phyloP scores from a whole-genome alignment of 2,888 invertebrate species.

The Spisula solida region DNA sequence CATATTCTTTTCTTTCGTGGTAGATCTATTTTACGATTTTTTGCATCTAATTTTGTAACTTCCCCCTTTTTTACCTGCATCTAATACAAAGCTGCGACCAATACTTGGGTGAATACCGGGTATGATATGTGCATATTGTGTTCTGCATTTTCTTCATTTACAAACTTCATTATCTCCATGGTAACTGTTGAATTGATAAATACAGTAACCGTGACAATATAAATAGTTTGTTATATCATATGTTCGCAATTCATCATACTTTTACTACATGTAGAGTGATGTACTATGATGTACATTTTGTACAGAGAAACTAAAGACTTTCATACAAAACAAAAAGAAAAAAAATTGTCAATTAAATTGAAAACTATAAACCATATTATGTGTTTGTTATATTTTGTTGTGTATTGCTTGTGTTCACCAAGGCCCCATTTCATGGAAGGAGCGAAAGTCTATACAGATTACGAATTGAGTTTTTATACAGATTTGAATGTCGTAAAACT shows the following conservation, averaged over 20 bases:
- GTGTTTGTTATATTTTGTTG: conserved; percentile 14
- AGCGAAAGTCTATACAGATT: no score
- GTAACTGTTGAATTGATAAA: not conserved
- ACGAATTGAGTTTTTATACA: no score
- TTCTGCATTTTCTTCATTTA: conserved; percentile 2
- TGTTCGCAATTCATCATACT: conserved; percentile 40
- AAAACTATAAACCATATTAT: conserved; percentile 33
- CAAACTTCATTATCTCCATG: not conserved
- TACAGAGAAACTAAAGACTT: conserved; percentile 47
- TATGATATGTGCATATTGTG: conserved; percentile 13
- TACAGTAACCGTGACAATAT: not conserved
- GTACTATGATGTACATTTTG: conserved; percentile 51
- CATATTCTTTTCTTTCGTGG: no score
- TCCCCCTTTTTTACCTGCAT: no score
- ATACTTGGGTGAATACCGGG: no score
- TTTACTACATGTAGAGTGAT: conserved; percentile 19
- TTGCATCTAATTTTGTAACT: no score
- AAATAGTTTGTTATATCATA: conserved; percentile 35
- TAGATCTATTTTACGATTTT: no score
- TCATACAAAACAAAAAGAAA: conserved; percentile 50
- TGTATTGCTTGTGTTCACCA: not conserved
- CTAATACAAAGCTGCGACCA: no score
- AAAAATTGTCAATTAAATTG: conserved; percentile 56
- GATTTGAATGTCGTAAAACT: no score
- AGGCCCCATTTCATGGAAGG: no score